Evolutionary conservation across 92 coral and sea anemone species (phyloP), one percentile per base, ranked within the genome.

Genomic region (Porites evermanni): DNA sequence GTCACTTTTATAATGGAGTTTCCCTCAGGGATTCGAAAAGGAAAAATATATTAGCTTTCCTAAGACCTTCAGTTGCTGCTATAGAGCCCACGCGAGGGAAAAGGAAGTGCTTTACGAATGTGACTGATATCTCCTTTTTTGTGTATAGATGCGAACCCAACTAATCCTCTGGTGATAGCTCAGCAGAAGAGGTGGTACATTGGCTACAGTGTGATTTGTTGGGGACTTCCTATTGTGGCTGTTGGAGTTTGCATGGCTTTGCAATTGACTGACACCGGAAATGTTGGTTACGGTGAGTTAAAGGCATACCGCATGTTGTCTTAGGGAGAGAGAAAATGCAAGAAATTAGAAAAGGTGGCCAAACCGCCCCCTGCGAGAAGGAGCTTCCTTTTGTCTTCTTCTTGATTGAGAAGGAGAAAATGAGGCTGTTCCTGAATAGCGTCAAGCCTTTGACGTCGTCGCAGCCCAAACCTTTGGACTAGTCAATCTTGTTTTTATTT

Each of bases 241-340:
- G 82, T 78, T 18, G 82, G 58, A 64, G 16, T 78, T 29, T 78
- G 72, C 9, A 24, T 78, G 29, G 32, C 82, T 78, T 64, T 78
- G 32, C 70, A 78, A 6, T 18, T 78, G 18, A 61, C 82, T 18
- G 64, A 78, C 12, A 61, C 70, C 10, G 82, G 82, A 61, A 63
- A 78, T 64, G 59, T 78, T 20, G 18, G 56, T 8, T 78, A 78
- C 9, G 82, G 82, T 78, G 29, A 78, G 82, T 32, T 8, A 20
- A 10, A 20, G 4, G 12, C 17, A 59, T 16, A 59, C 12, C 18
- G 6, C 17, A 64, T 64, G 67, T 64, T 3, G 67, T n/a, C 14
- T 14, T 14, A 18, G 67, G 14, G 4, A 64, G 21, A 29, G 32
- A 29, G 3, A 29, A 29, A 0, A 1, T 29, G 18, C 18, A 64